Evolutionary conservation across 1,140 invertebrate species (phyloP), one percentile per base, ranked within the genome.

Genomic region (Dreissena polymorpha): DNA sequence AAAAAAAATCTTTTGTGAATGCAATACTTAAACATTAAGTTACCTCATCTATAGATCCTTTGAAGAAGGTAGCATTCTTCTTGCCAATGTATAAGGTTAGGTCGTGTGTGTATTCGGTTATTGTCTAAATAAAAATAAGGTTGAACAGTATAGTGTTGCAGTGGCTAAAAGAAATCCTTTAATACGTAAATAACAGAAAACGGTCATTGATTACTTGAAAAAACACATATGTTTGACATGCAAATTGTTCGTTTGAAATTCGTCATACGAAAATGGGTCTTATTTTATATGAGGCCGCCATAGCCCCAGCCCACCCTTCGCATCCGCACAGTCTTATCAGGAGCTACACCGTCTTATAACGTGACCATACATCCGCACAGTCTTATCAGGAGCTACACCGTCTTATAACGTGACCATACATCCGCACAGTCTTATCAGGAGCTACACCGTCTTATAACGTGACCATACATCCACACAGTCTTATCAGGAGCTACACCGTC

Each of bases 21-120:
- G 39, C 8, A 5, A 39, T 39, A 2, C 39, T 8, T 39, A 39
- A 39, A 39, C 8, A 39, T 39, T 39, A 39, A 39, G 8, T 39
- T 60, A 83, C 81, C 55, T 83, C 81, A 49, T 83, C 81, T 10
- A 83, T 67, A 16, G 81, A 60, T 10, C 81, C 81, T 39, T 64
- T 75, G 53, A 83, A 83, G 21, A 29, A 83, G n/a, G 72, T 83
- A 55, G 63, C 49, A 27, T 76, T 76, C n/a, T 70, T 18, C 53
- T 27, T 75, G 8, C 81, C 73, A 70, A 83, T 23, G 27, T 83
- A 83, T 10, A 83, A 2, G 0, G 73, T 83, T 0, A 76, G 65
- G 53, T 83, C 81, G 51, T 83, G 13, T 14, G 81, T 83, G 13
- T 21, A 18, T 5, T 72, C 57, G 60, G 65, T 67, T 14, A 23